A percentile compares a stretch with the other conserved stretches of the same genome.
Evolutionary conservation across 2,113 vertebrate species (phyloP).

Genomic region (Carassius auratus): DNA sequence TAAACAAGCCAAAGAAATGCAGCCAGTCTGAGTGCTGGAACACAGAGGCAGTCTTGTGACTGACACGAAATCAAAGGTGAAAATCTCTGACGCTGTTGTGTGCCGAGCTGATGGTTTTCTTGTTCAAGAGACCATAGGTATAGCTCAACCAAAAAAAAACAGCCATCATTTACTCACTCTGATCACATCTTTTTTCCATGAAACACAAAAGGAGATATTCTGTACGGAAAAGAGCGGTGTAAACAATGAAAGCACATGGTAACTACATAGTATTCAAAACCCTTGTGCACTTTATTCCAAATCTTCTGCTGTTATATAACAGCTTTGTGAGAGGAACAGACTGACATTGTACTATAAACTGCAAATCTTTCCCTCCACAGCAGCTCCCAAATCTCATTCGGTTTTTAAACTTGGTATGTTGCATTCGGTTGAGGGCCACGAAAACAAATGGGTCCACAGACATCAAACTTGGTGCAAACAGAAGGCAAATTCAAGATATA

Average conservation of each 20-base stretch:
- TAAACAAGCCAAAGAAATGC: not conserved
- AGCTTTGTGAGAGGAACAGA: not conserved
- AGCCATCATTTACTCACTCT: not conserved
- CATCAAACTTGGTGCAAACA: not conserved
- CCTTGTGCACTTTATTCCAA: not conserved
- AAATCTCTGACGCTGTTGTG: not conserved
- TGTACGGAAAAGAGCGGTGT: not conserved
- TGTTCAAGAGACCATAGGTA: not conserved
- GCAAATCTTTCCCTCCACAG: not conserved
- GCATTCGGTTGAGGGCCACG: not conserved
- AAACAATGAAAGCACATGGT: not conserved
- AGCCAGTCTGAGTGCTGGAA: not conserved
- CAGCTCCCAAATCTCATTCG: not conserved
- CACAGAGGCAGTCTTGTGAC: not conserved
- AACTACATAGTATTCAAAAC: not conserved
- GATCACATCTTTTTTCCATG: not conserved
- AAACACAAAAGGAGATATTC: not conserved
- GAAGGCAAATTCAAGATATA: not conserved
- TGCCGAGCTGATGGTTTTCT: not conserved
- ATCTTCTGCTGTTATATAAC: not conserved
- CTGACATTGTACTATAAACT: not conserved
- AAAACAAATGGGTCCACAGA: not conserved
- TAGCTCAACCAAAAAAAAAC: not conserved
- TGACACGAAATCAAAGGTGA: constrained; percentile 19
- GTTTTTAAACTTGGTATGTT: too few species aligned